phyloP scores from a whole-genome alignment of 2,113 vertebrate species.

The Antennarius striatus region DNA sequence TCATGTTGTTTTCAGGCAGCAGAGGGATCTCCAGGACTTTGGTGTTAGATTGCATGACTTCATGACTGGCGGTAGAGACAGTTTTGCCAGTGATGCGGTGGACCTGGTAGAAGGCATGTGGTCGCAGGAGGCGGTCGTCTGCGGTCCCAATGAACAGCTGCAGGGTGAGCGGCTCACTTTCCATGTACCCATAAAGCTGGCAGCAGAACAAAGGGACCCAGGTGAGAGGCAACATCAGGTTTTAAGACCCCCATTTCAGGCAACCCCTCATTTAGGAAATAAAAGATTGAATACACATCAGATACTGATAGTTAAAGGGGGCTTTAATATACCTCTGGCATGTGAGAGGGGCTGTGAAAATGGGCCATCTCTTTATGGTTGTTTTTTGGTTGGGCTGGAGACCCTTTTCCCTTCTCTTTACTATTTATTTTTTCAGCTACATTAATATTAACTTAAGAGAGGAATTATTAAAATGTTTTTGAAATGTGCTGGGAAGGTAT shows the following conservation, averaged over 20 bases:
- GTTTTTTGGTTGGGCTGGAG: slow-evolving; percentile 39
- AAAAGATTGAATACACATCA: slow-evolving; percentile 50
- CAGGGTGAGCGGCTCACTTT: slow-evolving; percentile 91
- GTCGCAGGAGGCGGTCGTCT: slow-evolving; percentile 94
- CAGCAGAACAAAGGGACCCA: slow-evolving; percentile 82
- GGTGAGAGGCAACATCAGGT: slow-evolving; percentile 70
- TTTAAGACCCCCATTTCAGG: slow-evolving; percentile 58
- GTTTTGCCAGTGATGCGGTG: slow-evolving; percentile 97
- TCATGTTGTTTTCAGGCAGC: slow-evolving; percentile 95
- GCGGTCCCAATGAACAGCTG: slow-evolving; percentile 98
- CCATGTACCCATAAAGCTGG: slow-evolving; percentile 94
- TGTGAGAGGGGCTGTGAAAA: slow-evolving; percentile 16
- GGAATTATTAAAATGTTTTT: slow-evolving; percentile 13
- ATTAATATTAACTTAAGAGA: slow-evolving; percentile 27
- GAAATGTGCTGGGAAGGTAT: slow-evolving; percentile 34
- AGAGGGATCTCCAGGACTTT: slow-evolving; percentile 95
- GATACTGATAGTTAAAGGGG: slow-evolving; percentile 29
- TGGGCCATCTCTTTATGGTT: slow-evolving; percentile 22
- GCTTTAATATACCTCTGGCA: slow-evolving; percentile 50
- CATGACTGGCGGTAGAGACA: slow-evolving; percentile 93
- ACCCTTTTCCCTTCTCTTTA: slow-evolving; percentile 3
- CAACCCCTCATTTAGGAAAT: slow-evolving; percentile 62
- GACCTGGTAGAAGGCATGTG: slow-evolving; percentile 98
- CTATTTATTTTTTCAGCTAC: slow-evolving; percentile 12
- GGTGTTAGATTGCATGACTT: slow-evolving; percentile 93